Conservation (phyloP, 2,888 invertebrate species). For the Omphaloscelis lunosa region DNA sequence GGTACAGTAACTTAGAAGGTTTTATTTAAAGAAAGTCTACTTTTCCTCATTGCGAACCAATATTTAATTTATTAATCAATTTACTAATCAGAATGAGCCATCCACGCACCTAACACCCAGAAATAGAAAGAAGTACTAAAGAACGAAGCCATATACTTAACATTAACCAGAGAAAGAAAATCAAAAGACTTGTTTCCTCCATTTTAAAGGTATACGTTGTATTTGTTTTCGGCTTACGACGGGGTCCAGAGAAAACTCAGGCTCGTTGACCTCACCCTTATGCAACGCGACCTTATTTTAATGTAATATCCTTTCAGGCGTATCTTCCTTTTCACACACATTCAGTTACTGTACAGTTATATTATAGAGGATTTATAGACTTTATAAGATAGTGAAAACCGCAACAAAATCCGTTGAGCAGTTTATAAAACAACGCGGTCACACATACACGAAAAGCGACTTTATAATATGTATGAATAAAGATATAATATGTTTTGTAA, state of each 20-base stretch:
- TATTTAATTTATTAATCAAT: neutral
- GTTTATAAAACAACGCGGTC: too few species aligned
- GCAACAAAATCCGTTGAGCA: too few species aligned
- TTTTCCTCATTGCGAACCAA: neutral
- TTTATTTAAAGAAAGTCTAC: neutral
- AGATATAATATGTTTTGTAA: too few species aligned
- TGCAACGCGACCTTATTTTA: neutral
- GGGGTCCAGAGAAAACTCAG: neutral
- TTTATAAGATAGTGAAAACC: too few species aligned
- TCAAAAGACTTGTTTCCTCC: neutral
- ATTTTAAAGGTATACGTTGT: neutral
- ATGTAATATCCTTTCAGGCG: neutral
- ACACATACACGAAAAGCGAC: too few species aligned
- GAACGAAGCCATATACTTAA: neutral
- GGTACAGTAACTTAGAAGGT: neutral
- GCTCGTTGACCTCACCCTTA: neutral
- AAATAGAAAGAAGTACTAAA: constrained; percentile 7
- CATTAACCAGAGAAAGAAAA: constrained; percentile 1
- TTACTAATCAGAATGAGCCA: neutral
- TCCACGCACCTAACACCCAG: neutral
- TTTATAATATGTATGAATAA: too few species aligned
- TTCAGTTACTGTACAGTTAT: neutral
- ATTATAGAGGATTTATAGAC: too few species aligned
- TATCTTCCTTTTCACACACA: neutral
- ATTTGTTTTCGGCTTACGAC: neutral